Base-by-base conservation (phyloP, 1,140 invertebrate genomes). In the Venustaconcha ellipsiformis region DNA sequence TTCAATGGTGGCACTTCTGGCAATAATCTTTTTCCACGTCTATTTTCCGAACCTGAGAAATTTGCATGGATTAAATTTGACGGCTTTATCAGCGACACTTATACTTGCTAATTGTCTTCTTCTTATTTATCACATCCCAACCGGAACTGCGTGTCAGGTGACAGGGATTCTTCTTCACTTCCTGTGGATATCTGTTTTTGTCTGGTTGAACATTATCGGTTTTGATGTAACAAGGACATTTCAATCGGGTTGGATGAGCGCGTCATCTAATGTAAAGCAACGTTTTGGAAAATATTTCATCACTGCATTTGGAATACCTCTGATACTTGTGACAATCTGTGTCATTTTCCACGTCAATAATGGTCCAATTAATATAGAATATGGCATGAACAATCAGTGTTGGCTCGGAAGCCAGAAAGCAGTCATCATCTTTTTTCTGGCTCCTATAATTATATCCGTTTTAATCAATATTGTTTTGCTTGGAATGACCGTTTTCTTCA, bases 181-280 rank as follows among this genome's bases (percentile, higher is more conserved):
- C 17, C 15, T 72, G 26, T 23, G 67, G 17, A 13, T 77, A 15
- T 60, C 18, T n/a, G 68, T 57, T 20, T 72, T 77, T 56, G n/a
- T 55, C 23, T 77, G 75, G 75, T 62, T 67, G 57, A 77, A 67
- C 18, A 59, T 71, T 18, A 77, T 77, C n/a, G 69, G 75, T 37
- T 59, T 62, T 57, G 75, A 77, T 26, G 72, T 77, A 70, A 60
- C 69, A 2, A 48, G 65, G 4, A 77, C 60, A 37, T 63, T 77
- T 23, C 8, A n/a, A 1, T 17, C 20, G 4, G 55, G 63, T 48
- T 23, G 23, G 17, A 55, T 77, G 62, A 20, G 56, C 13, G 18
- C 65, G 1, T 20, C 37, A n/a, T 37, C 30, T 3, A 60, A 70
- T 8, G 55, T 56, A 3, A 15, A 58, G 2, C 60, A 67, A 67